These are phyloP conservation scores for Hepsetus odoe DNA, from an alignment of 2,113 vertebrate species.

Conservation along the genomic window DNA sequence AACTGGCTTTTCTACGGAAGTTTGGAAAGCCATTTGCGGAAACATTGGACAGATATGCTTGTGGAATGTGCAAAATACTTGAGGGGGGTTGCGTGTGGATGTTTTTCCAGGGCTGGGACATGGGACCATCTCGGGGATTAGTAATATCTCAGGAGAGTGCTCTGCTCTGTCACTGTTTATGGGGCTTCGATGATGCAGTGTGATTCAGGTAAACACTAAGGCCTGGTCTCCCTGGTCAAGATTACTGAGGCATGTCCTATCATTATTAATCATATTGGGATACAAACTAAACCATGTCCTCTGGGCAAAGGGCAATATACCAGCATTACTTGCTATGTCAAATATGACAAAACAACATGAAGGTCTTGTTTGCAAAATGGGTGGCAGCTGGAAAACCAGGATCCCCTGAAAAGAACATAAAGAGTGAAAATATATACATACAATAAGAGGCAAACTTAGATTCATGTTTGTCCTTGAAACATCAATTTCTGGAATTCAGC, in stretches of 20 bases:
- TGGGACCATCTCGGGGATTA: neutral
- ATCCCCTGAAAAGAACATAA: no score
- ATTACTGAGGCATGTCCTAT: neutral
- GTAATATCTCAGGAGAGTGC: neutral
- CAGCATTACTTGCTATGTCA: neutral
- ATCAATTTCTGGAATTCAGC: no score
- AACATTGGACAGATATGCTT: neutral
- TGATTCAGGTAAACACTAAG: neutral
- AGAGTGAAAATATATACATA: no score
- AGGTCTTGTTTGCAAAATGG: no score
- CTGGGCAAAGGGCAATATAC: neutral
- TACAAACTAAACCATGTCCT: neutral
- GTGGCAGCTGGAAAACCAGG: no score
- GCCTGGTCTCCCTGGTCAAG: neutral
- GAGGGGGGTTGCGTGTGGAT: neutral
- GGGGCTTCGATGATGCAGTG: neutral
- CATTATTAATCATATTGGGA: neutral
- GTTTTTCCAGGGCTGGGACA: neutral
- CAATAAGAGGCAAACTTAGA: no score
- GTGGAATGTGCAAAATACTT: neutral
- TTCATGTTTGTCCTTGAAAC: no score
- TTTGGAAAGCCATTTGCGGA: neutral
- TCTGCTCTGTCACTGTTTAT: neutral
- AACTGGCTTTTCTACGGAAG: neutral
- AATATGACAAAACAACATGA: neutral